Percentiles rank a stretch among this genome's conserved stretches.
phyloP scores from a whole-genome alignment of 2,888 invertebrate species.

The Xanthorhoe spadicearia region DNA sequence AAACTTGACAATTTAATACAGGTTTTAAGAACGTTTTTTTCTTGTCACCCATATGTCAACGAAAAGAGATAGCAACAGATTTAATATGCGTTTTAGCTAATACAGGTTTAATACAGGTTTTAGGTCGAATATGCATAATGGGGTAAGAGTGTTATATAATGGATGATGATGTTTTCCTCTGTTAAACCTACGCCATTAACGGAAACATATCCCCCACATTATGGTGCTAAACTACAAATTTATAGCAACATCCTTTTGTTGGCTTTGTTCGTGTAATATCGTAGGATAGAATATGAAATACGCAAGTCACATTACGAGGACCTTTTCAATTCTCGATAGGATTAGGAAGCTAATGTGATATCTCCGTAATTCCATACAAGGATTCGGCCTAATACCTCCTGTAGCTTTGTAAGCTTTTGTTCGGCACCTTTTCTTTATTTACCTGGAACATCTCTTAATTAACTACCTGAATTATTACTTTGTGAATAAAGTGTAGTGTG shows the following conservation, averaged over 20 bases:
- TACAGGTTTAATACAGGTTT: no score
- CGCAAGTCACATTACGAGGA: conserved; percentile 6
- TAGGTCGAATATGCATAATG: no score
- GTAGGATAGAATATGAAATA: neutral
- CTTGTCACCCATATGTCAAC: no score
- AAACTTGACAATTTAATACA: no score
- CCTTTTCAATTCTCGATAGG: conserved; percentile 43
- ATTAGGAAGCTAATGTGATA: conserved; percentile 49
- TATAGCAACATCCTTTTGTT: neutral
- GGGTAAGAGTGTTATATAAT: no score
- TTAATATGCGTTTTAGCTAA: no score
- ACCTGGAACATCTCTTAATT: conserved; percentile 14
- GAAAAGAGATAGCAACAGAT: no score
- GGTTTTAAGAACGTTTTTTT: no score
- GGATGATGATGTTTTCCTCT: neutral
- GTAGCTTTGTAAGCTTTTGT: conserved; percentile 44
- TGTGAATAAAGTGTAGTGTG: neutral
- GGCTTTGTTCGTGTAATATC: neutral
- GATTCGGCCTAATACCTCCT: conserved; percentile 44
- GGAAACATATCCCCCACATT: neutral
- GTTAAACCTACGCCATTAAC: neutral
- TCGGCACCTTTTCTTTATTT: conserved; percentile 17
- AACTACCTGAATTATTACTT: conserved; percentile 1
- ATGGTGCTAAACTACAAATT: neutral
- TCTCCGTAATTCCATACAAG: conserved; percentile 46